Evolutionary conservation across 1,140 invertebrate genomes (phyloP).

Genomic region (Elysia chlorotica): DNA sequence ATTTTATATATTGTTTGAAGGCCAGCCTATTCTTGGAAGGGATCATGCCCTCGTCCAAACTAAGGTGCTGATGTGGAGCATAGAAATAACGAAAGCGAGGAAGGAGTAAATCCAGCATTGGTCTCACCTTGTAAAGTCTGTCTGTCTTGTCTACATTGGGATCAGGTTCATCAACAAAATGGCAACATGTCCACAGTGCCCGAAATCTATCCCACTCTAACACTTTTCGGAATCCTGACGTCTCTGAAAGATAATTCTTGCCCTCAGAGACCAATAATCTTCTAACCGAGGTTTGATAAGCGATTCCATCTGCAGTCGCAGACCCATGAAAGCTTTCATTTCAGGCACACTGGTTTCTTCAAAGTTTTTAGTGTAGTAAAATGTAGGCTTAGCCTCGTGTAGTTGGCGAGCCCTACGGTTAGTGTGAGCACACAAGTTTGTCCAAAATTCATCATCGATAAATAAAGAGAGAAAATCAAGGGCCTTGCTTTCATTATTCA

Average conservation of each 20-base stretch:
- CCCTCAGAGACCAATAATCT: slow-evolving; percentile 17
- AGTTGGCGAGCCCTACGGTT: neutral
- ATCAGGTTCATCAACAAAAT: slow-evolving; percentile 13
- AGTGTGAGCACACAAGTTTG: neutral
- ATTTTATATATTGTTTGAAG: slow-evolving; percentile 28
- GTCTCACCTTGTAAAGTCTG: slow-evolving; percentile 10
- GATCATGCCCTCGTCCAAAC: slow-evolving; percentile 34
- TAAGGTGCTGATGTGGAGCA: slow-evolving; percentile 19
- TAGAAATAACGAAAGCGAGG: slow-evolving; percentile 8
- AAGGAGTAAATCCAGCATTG: slow-evolving; percentile 4
- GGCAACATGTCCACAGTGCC: slow-evolving; percentile 10
- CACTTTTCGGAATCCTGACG: slow-evolving; percentile 7
- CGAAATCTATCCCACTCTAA: slow-evolving; percentile 10
- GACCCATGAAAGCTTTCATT: slow-evolving; percentile 1
- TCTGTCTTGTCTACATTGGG: neutral
- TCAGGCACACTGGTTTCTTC: neutral
- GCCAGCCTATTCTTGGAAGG: slow-evolving; percentile 21
- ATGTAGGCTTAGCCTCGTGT: neutral
- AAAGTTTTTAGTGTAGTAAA: neutral
- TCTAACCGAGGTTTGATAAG: slow-evolving; percentile 14
- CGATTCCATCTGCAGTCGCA: slow-evolving; percentile 2
- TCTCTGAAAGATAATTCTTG: neutral
- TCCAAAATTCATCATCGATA: too few species aligned
- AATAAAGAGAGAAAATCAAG: too few species aligned
- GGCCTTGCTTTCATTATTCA: too few species aligned